phyloP scores from a whole-genome alignment of 1,140 invertebrate species.

The Meloidogyne hapla region DNA sequence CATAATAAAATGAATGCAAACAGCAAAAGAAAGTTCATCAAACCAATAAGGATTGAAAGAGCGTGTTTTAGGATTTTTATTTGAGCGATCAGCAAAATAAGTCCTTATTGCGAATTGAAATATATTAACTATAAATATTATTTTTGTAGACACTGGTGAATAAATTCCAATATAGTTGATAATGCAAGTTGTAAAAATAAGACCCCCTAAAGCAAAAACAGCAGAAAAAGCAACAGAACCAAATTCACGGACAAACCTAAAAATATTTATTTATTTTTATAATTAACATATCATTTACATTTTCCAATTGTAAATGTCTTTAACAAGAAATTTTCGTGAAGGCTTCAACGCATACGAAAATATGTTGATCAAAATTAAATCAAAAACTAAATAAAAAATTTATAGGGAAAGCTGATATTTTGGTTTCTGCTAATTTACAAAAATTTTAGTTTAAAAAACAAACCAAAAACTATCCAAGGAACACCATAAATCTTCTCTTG shows the following conservation, averaged over 20 bases:
- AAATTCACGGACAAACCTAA: constrained; percentile 55
- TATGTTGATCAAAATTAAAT: too few relatives aligned
- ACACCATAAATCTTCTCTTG: constrained; percentile 71
- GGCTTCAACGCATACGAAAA: constrained; percentile 73
- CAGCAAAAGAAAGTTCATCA: constrained; percentile 62
- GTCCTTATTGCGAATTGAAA: constrained; percentile 53
- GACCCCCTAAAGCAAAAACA: constrained; percentile 53
- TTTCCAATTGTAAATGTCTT: constrained; percentile 67
- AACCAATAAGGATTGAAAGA: constrained; percentile 37
- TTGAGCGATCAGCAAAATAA: constrained; percentile 53
- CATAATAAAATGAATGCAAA: constrained; percentile 67
- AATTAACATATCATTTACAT: constrained; percentile 51
- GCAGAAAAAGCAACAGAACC: constrained; percentile 53
- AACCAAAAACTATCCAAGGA: constrained; percentile 57
- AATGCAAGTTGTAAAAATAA: constrained; percentile 39
- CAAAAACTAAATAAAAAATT: constrained; percentile 70
- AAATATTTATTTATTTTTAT: not conserved
- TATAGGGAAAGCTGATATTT: too few relatives aligned
- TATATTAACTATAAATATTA: too few relatives aligned
- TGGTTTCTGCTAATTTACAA: too few relatives aligned
- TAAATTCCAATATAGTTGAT: not conserved
- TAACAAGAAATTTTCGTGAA: constrained; percentile 64
- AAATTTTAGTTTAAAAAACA: not conserved
- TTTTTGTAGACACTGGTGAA: not conserved
- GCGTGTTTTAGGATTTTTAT: constrained; percentile 39